Conservation (phyloP, 2,113 vertebrate species). For the Natator depressus region DNA sequence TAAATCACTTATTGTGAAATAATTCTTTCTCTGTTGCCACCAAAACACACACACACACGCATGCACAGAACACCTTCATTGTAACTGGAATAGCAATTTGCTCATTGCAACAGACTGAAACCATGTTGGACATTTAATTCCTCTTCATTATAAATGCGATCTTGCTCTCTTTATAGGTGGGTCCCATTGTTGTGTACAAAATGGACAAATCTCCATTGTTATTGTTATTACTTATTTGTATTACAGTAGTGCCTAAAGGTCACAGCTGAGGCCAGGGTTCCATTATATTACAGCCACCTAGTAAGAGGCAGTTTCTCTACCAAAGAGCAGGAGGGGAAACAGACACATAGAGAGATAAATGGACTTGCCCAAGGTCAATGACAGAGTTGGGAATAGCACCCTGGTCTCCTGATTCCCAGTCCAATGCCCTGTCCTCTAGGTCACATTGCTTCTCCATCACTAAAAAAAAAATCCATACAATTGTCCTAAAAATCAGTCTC, state of each 20-base stretch:
- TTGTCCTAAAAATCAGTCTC: constrained; percentile 4
- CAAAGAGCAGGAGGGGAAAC: no score
- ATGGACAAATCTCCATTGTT: background rate
- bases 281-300: no score
- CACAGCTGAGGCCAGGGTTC: no score
- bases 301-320: no score
- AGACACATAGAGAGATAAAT: no score
- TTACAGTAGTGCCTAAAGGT: background rate
- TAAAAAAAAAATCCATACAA: background rate
- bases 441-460: background rate
- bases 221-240: background rate
- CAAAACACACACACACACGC: background rate
- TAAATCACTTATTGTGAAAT: background rate
- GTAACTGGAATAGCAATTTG: constrained; percentile 1
- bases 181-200: background rate
- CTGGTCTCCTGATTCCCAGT: constrained; percentile 2
- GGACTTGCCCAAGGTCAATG: background rate
- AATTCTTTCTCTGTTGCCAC: background rate
- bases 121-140: constrained; percentile 4
- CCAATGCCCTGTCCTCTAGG: background rate
- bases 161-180: background rate
- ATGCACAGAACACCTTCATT: background rate
- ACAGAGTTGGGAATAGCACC: background rate
- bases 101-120: background rate
- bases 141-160: background rate